Evolutionary conservation across 2,113 vertebrate genomes (phyloP).

Genomic region (Telmatochromis bifrenatus): DNA sequence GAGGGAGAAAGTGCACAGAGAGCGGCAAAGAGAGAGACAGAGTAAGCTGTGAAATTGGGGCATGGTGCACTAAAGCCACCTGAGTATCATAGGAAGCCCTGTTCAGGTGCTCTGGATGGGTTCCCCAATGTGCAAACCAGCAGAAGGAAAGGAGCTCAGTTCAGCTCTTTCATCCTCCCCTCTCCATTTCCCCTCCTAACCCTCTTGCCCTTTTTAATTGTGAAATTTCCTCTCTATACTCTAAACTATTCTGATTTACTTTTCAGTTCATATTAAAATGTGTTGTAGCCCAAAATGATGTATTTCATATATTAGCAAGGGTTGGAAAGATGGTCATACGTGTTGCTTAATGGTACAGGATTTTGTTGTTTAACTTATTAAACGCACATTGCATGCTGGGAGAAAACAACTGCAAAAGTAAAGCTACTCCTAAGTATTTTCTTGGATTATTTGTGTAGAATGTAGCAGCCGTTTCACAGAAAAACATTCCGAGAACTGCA

Average conservation of each 20-base stretch:
- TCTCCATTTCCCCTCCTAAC: background rate
- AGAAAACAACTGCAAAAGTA: background rate
- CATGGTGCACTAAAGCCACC: slow-evolving; percentile 35
- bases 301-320: background rate
- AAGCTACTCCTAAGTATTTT: background rate
- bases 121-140: slow-evolving; percentile 42
- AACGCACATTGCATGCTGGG: background rate
- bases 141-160: slow-evolving; percentile 8
- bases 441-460: background rate
- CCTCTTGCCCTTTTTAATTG: background rate
- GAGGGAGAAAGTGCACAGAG: background rate
- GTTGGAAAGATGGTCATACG: background rate
- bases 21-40: background rate
- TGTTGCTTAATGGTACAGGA: background rate
- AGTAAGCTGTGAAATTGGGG: slow-evolving; percentile 32
- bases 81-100: slow-evolving; percentile 48
- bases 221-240: background rate
- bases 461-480: background rate
- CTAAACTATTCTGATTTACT: background rate
- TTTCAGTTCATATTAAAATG: background rate
- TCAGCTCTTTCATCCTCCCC: background rate
- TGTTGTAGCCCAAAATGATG: background rate
- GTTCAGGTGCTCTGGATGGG: slow-evolving; percentile 51
- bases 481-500: background rate
- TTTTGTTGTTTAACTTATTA: background rate